These are phyloP conservation scores for Burhinus bistriatus DNA, from an alignment of 2,113 vertebrate genomes.

Conservation along the genomic window DNA sequence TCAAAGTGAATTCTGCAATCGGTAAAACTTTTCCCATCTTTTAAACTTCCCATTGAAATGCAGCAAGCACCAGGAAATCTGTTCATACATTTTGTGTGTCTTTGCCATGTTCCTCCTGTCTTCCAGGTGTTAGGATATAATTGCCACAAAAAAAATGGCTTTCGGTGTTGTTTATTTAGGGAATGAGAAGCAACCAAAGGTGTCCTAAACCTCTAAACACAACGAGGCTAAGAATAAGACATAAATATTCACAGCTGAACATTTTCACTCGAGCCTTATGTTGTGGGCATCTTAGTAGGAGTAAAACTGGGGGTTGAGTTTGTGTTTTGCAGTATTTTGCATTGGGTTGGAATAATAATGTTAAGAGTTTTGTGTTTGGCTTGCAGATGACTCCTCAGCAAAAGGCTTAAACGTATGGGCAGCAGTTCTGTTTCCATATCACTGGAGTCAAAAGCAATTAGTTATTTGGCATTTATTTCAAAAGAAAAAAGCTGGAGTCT, in stretches of 20 bases:
- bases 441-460: neutral
- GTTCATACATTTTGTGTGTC: neutral
- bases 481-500: neutral
- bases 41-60: neutral
- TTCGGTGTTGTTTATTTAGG: neutral
- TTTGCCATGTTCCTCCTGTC: neutral
- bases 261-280: neutral
- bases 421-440: neutral
- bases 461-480: constrained; percentile 8
- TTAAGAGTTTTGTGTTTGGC: neutral
- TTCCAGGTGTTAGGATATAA: neutral
- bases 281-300: neutral
- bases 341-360: neutral
- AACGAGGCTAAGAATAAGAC: neutral
- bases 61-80: neutral
- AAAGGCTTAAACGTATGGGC: neutral
- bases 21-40: neutral
- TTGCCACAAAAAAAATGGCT: neutral
- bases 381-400: neutral
- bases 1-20: neutral
- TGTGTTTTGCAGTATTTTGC: neutral
- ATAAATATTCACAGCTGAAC: neutral
- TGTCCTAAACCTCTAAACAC: neutral
- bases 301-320: neutral
- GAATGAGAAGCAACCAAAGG: neutral